A percentile compares a stretch with the other conserved stretches of the same genome.
Conservation (phyloP, 2,113 vertebrate species). For the Bostrychus sinensis region DNA sequence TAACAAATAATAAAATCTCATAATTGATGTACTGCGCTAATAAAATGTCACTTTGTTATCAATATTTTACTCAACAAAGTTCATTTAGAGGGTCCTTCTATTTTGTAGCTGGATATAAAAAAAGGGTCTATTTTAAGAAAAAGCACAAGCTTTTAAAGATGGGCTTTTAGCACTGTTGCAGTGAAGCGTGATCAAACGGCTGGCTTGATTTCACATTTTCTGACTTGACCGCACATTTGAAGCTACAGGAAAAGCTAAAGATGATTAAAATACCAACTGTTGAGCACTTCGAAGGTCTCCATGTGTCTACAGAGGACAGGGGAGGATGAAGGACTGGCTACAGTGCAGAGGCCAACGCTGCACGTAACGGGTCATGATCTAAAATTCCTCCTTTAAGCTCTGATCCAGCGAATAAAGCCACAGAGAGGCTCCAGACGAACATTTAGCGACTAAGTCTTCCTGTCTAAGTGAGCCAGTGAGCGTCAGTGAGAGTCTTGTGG, state of each 20-base stretch:
- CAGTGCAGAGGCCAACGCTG: conserved; percentile 43
- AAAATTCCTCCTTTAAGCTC: conserved; percentile 51
- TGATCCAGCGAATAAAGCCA: conserved; percentile 38
- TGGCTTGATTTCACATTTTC: conserved; percentile 36
- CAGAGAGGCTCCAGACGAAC: conserved; percentile 45
- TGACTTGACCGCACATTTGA: background rate
- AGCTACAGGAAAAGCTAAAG: background rate
- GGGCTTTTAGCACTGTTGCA: conserved; percentile 69
- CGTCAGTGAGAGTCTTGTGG: conserved; percentile 36
- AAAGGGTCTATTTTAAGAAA: conserved; percentile 60
- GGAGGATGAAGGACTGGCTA: conserved; percentile 37
- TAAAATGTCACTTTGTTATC: background rate
- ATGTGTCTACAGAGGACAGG: conserved; percentile 22
- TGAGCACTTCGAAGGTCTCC: conserved; percentile 26
- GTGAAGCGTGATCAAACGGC: conserved; percentile 32
- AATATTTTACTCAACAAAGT: conserved; percentile 5
- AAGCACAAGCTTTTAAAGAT: conserved; percentile 26
- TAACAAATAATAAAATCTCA: too few species aligned
- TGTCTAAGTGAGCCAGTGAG: conserved; percentile 35
- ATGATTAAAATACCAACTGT: conserved; percentile 21
- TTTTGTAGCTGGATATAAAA: too few species aligned
- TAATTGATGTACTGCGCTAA: too few species aligned
- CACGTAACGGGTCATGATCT: conserved; percentile 45
- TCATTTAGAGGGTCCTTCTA: conserved; percentile 35
- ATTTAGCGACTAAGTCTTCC: conserved; percentile 37